phyloP scores from a whole-genome alignment of 2,888 invertebrate genomes.

The Rotaria macrura region DNA sequence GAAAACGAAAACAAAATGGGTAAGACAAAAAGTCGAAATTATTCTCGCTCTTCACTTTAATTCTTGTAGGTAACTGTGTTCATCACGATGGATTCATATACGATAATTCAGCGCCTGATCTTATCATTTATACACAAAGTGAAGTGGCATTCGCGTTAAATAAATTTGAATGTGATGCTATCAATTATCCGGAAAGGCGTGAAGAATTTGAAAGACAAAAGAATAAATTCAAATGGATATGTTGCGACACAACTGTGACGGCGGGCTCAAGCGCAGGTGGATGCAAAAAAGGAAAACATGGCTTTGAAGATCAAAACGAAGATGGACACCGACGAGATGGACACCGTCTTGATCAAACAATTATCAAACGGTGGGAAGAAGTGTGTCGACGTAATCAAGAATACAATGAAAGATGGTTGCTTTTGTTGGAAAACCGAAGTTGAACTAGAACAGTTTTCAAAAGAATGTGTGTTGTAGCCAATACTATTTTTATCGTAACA shows the following conservation, averaged over 20 bases:
- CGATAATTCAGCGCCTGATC: not conserved
- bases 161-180: not conserved
- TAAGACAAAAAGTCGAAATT: too few relatives aligned
- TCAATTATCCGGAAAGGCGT: not conserved
- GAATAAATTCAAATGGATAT: not conserved
- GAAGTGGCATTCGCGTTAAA: not conserved
- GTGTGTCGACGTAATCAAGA: not conserved
- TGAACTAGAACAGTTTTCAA: not conserved
- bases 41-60: too few relatives aligned
- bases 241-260: not conserved
- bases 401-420: not conserved
- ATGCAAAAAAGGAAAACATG: not conserved
- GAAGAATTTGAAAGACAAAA: not conserved
- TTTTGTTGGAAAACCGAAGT: not conserved
- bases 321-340: not conserved
- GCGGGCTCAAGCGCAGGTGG: not conserved
- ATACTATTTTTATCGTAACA: too few relatives aligned
- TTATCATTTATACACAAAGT: not conserved
- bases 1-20: too few relatives aligned
- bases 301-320: not conserved
- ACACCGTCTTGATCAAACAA: not conserved
- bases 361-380: not conserved
- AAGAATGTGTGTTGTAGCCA: too few relatives aligned
- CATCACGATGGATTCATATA: not conserved
- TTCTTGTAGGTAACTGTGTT: not conserved